These are phyloP conservation scores for Propithecus deckenii DNA, from an alignment of 2,797 vertebrate genomes.

Conservation along the genomic window DNA sequence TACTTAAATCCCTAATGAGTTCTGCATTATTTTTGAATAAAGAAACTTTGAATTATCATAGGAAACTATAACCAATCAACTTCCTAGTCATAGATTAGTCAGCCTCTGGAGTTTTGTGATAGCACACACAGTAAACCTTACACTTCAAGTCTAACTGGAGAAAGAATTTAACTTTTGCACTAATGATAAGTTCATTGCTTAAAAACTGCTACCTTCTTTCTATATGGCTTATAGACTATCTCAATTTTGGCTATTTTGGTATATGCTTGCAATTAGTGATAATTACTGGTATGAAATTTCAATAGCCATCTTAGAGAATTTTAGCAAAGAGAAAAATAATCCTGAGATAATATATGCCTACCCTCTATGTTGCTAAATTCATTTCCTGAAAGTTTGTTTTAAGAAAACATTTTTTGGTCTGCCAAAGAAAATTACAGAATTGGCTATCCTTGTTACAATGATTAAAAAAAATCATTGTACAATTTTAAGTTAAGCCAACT, in stretches of 20 bases:
- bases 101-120: neutral
- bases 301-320: neutral
- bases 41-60: neutral
- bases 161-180: slow-evolving; percentile 13
- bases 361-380: neutral
- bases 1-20: neutral
- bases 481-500: slow-evolving; percentile 25
- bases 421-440: slow-evolving; percentile 34
- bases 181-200: neutral
- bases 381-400: slow-evolving; percentile 42
- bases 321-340: slow-evolving; percentile 48
- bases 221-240: neutral
- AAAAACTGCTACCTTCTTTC: neutral
- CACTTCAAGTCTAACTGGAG: neutral
- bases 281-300: neutral
- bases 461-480: neutral
- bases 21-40: slow-evolving; percentile 29
- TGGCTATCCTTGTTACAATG: neutral
- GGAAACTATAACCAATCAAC: neutral
- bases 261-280: neutral
- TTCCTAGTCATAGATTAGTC: neutral
- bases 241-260: slow-evolving; percentile 3
- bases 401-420: slow-evolving; percentile 23
- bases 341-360: neutral
- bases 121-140: neutral